These are phyloP conservation scores for Sipha flava DNA, from an alignment of 1,140 invertebrate genomes.

Conservation along the genomic window DNA sequence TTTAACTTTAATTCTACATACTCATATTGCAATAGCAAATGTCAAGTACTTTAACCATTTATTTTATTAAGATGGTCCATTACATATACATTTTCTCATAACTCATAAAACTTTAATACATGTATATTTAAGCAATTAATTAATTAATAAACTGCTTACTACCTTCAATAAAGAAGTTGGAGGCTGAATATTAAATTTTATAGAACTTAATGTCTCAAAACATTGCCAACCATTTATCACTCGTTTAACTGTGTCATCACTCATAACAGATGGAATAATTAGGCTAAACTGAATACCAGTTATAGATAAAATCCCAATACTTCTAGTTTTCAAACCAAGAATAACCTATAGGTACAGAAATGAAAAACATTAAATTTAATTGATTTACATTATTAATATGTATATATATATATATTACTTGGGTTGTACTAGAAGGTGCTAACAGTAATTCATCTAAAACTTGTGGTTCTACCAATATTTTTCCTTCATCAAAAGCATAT, in stretches of 20 bases:
- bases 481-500: neutral
- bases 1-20: no score
- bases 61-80: no score
- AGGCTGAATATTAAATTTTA: slow-evolving; percentile 1
- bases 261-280: slow-evolving; percentile 4
- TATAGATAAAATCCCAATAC: neutral
- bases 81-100: no score
- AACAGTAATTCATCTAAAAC: slow-evolving; percentile 5
- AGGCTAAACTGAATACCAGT: slow-evolving; percentile 2
- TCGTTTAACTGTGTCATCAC: neutral
- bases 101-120: no score
- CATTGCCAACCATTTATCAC: slow-evolving; percentile 22
- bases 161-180: slow-evolving; percentile 13
- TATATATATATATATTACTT: neutral
- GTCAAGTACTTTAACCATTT: no score
- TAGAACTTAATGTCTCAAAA: slow-evolving; percentile 3
- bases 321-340: slow-evolving; percentile 6
- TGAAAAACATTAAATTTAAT: neutral
- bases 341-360: neutral
- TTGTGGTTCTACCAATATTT: neutral
- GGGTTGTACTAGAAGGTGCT: slow-evolving; percentile 22
- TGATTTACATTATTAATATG: neutral
- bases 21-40: no score
- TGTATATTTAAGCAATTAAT: no score
- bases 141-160: no score